Base-by-base conservation (phyloP, 1,140 invertebrate genomes). In the Trachymyrmex cornetzi region DNA sequence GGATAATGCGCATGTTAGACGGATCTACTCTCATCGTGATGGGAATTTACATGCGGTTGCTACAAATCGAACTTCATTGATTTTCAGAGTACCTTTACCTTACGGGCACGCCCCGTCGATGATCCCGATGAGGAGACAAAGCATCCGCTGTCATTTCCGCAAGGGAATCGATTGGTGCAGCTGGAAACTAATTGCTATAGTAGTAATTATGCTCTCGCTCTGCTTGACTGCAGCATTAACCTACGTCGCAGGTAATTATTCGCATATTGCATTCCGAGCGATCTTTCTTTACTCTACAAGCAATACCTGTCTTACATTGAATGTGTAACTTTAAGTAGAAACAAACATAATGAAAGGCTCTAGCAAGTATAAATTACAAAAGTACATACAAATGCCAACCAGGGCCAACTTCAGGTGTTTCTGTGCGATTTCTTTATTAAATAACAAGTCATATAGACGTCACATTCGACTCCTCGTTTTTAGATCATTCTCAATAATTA, bases 161-260 rank as follows among this genome's bases (percentile, higher is more conserved):
- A 99, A 99, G 96, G 98, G 97, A 88, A 96, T 98, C 89, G 97
- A 98, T 34, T 98, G 97, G 94, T 99, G 98, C 95, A 98, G 97
- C 72, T 99, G 98, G 98, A 98, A 98, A 95, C 98, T 98, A 94
- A 97, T 98, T 71, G 98, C 98, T 30, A 97, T 99, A 91, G 96
- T 97, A 72, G 97, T 98, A 92, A 97, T 99, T 91, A 97, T 98
- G 93, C 96, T 98, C 85, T 97, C 97, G 87, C 96, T 98, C 87
- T 96, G 98, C 87, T 96, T 99, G 87, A 96, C 97, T 86, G 97
- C 98, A 77, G 97, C 98, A 77, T 96, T 98, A 74, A 97, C 97
- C 77, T 99, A 98, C 95, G 97, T 99, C 95, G 97, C 98, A 96
- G 98, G 98, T 99, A 96, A 96, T 95, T 84, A 84, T 84, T 84